These are phyloP conservation scores for Terrapene triunguis DNA, from an alignment of 2,113 vertebrate species.

Conservation along the genomic window DNA sequence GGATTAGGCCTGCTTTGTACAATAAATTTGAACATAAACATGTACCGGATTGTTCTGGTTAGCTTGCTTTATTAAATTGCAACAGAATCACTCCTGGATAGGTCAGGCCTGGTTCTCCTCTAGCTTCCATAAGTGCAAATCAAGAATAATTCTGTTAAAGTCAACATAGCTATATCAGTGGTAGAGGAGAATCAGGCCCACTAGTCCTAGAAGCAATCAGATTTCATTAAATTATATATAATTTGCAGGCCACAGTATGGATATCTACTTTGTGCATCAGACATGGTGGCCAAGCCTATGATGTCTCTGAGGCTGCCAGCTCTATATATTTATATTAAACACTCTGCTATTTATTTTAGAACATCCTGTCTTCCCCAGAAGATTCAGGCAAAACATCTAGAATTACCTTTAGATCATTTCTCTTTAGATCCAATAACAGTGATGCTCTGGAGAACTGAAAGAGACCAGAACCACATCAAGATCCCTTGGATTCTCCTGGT, in stretches of 20 bases:
- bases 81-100: neutral
- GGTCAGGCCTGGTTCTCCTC: neutral
- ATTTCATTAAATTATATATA: neutral
- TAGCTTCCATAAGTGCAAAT: neutral
- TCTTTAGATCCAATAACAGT: neutral
- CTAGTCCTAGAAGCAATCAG: neutral
- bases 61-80: neutral
- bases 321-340: neutral
- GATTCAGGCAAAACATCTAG: neutral
- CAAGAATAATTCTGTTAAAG: neutral
- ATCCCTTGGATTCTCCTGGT: neutral
- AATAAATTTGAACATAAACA: rapidly evolving
- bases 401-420: neutral
- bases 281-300: rapidly evolving
- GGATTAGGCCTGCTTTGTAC: neutral
- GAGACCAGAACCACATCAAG: neutral
- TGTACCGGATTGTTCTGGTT: neutral
- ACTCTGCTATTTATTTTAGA: neutral
- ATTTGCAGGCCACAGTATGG: rapidly evolving
- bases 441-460: neutral
- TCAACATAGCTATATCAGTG: neutral
- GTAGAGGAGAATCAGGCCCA: neutral
- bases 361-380: neutral
- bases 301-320: neutral
- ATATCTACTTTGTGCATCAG: neutral